Base-by-base conservation (phyloP, 2,888 invertebrate genomes). In the Griposia aprilina region DNA sequence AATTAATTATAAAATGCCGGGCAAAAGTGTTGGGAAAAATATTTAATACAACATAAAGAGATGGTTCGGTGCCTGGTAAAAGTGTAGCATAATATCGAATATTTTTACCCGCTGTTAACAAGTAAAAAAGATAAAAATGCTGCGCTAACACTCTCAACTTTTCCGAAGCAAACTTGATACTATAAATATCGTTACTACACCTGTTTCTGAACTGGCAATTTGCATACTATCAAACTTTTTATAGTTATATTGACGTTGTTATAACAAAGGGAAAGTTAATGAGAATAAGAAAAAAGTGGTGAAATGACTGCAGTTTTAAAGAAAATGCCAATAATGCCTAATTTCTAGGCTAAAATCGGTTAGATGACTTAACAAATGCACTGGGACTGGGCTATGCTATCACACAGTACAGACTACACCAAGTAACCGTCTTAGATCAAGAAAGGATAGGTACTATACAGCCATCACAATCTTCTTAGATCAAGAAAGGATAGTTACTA, bases 11-110 rank as follows among this genome's bases (percentile, higher is more conserved):
- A 78, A 84, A 86, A 73, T 78, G 52, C 72, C 57, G 50, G 36
- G n/a, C 26, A 73, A 83, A 80, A 82, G 72, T 68, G 83, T 65
- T 65, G 67, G 55, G 20, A 11, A 77, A 74, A 86, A 82, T 77
- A 86, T 82, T 86, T 74, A 50, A 65, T 20, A 50, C 65, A 36
- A 52, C 45, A 57, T 23, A 74, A 82, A 86, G 69, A 73, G 70
- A 68, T 68, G 67, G 83, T 77, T 74, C 57, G 36, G 57, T 6
- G 41, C 66, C 71, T 63, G 4, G n/a, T 57, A 72, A 71, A 82
- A 86, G 50, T 36, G 67, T 71, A 13, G 67, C 63, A 78, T 60
- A 70, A 74, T 78, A 86, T 83, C 55, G 73, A 73, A 74, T 72
- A 63, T 78, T 78, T 82, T 82, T 63, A 63, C 63, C 41, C 70